These are phyloP conservation scores for Cuniculus paca DNA, from an alignment of 2,797 vertebrate species.

Conservation along the genomic window DNA sequence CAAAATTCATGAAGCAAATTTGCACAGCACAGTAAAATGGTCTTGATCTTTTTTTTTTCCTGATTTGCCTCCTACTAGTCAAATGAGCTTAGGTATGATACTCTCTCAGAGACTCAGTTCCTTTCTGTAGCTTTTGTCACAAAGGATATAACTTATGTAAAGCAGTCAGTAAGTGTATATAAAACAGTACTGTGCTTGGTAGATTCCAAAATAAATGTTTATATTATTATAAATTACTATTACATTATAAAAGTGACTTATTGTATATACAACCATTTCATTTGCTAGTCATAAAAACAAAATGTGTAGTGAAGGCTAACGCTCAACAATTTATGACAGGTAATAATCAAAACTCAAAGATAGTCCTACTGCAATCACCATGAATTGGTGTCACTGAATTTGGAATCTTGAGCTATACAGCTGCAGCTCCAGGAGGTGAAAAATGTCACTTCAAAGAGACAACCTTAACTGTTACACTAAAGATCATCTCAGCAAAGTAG, in stretches of 20 bases:
- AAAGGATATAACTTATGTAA: constrained; percentile 54
- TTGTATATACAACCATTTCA: neutral
- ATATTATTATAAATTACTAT: constrained; percentile 17
- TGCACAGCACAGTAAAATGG: constrained; percentile 1
- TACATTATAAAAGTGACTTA: constrained; percentile 62
- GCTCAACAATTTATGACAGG: constrained; percentile 35
- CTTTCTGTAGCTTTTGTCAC: constrained; percentile 40
- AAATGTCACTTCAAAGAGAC: constrained; percentile 54
- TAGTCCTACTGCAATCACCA: neutral
- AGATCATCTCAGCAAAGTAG: neutral
- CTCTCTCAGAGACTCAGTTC: constrained; percentile 14
- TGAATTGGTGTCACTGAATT: neutral
- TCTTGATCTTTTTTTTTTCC: constrained; percentile 34
- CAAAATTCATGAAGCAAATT: constrained; percentile 24
- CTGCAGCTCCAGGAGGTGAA: neutral
- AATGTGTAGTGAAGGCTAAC: constrained; percentile 20
- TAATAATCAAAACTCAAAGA: constrained; percentile 20
- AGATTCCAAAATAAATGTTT: constrained; percentile 1
- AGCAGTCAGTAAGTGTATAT: constrained; percentile 23
- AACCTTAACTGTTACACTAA: neutral
- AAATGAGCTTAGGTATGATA: neutral
- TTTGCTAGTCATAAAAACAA: constrained; percentile 38
- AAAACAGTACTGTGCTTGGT: constrained; percentile 22
- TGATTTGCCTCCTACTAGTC: constrained; percentile 40
- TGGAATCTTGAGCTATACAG: neutral